Evolutionary conservation across 2,797 vertebrate species (phyloP).

Genomic region (Malurus leucopterus): DNA sequence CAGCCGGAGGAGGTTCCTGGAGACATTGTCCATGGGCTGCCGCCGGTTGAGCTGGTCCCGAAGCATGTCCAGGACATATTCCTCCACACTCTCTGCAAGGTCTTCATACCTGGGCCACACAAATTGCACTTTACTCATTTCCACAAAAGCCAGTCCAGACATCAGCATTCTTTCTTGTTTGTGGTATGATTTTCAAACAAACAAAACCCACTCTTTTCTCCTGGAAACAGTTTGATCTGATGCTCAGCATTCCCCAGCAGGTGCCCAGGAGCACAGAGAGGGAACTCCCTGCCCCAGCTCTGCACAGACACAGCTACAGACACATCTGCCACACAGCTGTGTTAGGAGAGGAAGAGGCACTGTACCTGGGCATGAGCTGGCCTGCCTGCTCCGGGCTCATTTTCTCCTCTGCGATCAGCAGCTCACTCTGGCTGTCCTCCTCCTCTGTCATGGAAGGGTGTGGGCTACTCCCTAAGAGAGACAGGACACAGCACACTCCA

Average conservation of each 20-base stretch:
- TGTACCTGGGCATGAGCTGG: slow-evolving; percentile 92
- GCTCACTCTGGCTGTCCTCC: slow-evolving; percentile 92
- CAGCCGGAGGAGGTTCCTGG: slow-evolving; percentile 91
- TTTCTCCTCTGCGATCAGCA: slow-evolving; percentile 96
- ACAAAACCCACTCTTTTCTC: background rate
- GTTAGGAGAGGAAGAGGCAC: background rate
- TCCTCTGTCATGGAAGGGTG: slow-evolving; percentile 94
- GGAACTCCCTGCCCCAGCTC: background rate
- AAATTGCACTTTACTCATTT: background rate
- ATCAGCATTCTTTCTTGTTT: background rate
- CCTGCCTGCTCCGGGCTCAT: slow-evolving; percentile 95
- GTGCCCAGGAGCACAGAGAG: background rate
- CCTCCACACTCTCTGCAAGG: slow-evolving; percentile 92
- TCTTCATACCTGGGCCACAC: slow-evolving; percentile 86
- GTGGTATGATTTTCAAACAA: fast-evolving
- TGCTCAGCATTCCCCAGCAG: background rate
- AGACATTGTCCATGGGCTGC: slow-evolving; percentile 96
- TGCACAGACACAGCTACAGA: background rate
- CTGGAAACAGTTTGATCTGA: background rate
- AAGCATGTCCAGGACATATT: slow-evolving; percentile 93
- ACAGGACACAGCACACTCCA: background rate
- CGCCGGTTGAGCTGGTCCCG: slow-evolving; percentile 92
- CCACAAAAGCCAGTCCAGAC: background rate
- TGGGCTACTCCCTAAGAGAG: slow-evolving; percentile 87
- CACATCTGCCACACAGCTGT: fast-evolving